These are phyloP conservation scores for Illadopsis cleaveri DNA, from an alignment of 2,113 vertebrate genomes.

Conservation along the genomic window DNA sequence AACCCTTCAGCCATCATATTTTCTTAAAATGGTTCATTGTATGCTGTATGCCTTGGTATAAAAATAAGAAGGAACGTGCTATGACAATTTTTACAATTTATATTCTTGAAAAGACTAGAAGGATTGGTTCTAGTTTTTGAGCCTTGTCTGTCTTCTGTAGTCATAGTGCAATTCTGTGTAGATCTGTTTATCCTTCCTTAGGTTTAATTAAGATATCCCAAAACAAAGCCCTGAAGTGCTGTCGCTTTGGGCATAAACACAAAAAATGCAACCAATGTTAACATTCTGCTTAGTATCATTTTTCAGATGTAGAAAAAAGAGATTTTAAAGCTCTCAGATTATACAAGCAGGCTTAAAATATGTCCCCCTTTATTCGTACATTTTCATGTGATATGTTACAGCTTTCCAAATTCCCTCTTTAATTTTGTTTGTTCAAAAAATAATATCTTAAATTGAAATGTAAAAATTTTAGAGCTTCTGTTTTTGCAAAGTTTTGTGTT, in stretches of 20 bases:
- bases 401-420: constrained; percentile 40
- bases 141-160: constrained; percentile 41
- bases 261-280: constrained; percentile 56
- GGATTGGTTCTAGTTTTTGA: constrained; percentile 48
- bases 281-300: constrained; percentile 24
- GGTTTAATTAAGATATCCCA: constrained; percentile 68
- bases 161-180: constrained; percentile 40
- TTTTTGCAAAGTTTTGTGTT: constrained; percentile 26
- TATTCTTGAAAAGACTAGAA: constrained; percentile 34
- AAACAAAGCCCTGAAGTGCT: constrained; percentile 70
- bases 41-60: background rate
- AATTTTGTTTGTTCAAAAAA: constrained; percentile 26
- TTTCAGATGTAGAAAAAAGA: constrained; percentile 29
- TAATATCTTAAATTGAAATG: constrained; percentile 28
- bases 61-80: constrained; percentile 11
- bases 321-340: constrained; percentile 19
- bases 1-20: constrained; percentile 41
- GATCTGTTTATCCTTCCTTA: constrained; percentile 64
- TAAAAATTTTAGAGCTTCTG: background rate
- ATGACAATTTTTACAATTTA: constrained; percentile 30
- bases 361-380: background rate
- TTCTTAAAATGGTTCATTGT: constrained; percentile 54
- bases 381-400: background rate
- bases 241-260: constrained; percentile 62
- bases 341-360: constrained; percentile 32